Percentiles rank a stretch among this genome's conserved stretches.
Evolutionary conservation across 2,113 vertebrate species (phyloP).

Genomic region (Solenodon paradoxus): DNA sequence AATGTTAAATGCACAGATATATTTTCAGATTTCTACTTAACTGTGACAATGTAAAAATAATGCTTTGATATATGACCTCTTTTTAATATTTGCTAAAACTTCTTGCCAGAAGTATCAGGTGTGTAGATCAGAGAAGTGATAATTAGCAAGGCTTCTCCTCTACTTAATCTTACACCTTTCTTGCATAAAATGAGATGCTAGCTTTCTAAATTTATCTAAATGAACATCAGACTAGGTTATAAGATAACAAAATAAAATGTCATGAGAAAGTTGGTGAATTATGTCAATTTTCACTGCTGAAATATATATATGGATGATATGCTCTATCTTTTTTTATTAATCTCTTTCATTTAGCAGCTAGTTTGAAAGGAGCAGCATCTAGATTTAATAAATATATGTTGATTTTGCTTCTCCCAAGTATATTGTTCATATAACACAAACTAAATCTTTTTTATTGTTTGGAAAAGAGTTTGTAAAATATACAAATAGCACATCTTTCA

Average conservation of each 20-base stretch:
- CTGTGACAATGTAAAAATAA: conserved; percentile 27
- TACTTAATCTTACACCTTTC: conserved; percentile 64
- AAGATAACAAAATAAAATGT: conserved; percentile 36
- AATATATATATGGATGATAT: neutral
- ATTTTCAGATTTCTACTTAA: conserved; percentile 7
- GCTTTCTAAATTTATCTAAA: conserved; percentile 72
- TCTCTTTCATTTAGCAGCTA: neutral
- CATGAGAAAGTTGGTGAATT: neutral
- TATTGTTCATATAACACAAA: neutral
- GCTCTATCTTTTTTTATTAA: neutral
- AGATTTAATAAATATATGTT: neutral
- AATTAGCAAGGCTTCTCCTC: conserved; percentile 68
- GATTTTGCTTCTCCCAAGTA: neutral
- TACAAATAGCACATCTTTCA: neutral
- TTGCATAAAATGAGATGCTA: conserved; percentile 54
- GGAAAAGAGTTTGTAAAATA: neutral
- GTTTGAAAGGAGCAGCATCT: neutral
- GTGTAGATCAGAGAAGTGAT: conserved; percentile 65
- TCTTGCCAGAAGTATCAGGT: conserved; percentile 62
- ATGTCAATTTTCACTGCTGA: neutral
- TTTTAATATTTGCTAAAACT: conserved; percentile 59
- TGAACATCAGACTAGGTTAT: conserved; percentile 36
- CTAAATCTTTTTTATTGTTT: neutral
- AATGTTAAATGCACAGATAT: neutral
- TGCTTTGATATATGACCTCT: conserved; percentile 47